Conservation (phyloP, 1,140 invertebrate genomes). For the Brachionus sp. region DNA sequence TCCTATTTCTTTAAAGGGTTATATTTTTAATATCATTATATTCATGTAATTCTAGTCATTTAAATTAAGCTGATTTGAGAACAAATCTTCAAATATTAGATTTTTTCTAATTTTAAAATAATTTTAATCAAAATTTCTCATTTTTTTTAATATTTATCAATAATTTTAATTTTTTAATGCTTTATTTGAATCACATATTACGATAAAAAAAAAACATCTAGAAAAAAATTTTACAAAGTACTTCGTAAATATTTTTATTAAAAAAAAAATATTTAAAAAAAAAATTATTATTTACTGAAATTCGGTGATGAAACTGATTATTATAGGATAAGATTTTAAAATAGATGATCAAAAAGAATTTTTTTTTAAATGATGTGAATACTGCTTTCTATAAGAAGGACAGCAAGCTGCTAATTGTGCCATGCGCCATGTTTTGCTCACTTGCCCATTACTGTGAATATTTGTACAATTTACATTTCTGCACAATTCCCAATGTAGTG, state of each 20-base stretch:
- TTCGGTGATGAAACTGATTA: background rate
- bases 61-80: too few relatives aligned
- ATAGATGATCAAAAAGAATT: background rate
- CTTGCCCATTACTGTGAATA: slow-evolving; percentile 43
- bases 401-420: slow-evolving; percentile 38
- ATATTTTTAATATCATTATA: too few relatives aligned
- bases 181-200: background rate
- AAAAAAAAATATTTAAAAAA: slow-evolving; percentile 2
- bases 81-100: too few relatives aligned
- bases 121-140: too few relatives aligned
- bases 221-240: background rate
- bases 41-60: too few relatives aligned
- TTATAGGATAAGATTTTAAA: background rate
- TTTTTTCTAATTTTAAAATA: too few relatives aligned
- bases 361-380: slow-evolving; percentile 29
- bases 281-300: slow-evolving; percentile 6
- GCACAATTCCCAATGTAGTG: slow-evolving; percentile 4
- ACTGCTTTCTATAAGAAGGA: slow-evolving; percentile 28
- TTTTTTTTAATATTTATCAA: background rate
- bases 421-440: slow-evolving; percentile 45
- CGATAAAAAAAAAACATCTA: background rate
- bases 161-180: background rate
- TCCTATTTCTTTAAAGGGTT: too few relatives aligned
- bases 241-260: slow-evolving; percentile 1
- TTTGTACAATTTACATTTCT: slow-evolving; percentile 35